Conservation (phyloP, 2,113 vertebrate genomes). For the Chrysemys picta region DNA sequence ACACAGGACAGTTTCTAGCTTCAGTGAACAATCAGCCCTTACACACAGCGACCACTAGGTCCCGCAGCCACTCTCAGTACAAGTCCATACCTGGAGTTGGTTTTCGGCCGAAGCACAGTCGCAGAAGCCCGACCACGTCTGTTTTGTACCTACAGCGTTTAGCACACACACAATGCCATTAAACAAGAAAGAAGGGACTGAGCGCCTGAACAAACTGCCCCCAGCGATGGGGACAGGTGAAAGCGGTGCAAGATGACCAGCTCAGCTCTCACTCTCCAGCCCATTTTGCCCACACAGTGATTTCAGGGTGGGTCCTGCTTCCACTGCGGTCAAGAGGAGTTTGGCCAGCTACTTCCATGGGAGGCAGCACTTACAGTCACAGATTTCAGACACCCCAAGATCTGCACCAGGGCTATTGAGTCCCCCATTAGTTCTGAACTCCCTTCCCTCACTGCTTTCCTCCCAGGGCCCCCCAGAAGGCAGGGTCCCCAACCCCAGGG, state of each 20-base stretch:
- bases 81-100: conserved; percentile 58
- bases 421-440: not conserved
- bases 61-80: not conserved
- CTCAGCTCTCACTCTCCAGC: not conserved
- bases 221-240: not conserved
- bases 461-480: not conserved
- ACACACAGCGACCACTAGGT: not conserved
- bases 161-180: not conserved
- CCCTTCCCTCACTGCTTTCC: not conserved
- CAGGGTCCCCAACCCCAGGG: not conserved
- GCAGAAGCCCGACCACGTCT: conserved; percentile 79
- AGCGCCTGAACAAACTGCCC: not conserved
- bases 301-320: not conserved
- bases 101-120: conserved; percentile 75
- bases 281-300: not conserved
- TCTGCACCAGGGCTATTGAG: not conserved
- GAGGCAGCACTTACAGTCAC: not conserved
- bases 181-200: not conserved
- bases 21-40: not conserved
- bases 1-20: not conserved
- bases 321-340: too few relatives aligned
- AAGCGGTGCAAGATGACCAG: not conserved
- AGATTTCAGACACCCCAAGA: not conserved
- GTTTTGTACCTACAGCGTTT: conserved; percentile 76
- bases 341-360: not conserved